These are phyloP conservation scores for Oreonectes daqikongensis DNA, from an alignment of 2,797 vertebrate species.

Conservation along the genomic window DNA sequence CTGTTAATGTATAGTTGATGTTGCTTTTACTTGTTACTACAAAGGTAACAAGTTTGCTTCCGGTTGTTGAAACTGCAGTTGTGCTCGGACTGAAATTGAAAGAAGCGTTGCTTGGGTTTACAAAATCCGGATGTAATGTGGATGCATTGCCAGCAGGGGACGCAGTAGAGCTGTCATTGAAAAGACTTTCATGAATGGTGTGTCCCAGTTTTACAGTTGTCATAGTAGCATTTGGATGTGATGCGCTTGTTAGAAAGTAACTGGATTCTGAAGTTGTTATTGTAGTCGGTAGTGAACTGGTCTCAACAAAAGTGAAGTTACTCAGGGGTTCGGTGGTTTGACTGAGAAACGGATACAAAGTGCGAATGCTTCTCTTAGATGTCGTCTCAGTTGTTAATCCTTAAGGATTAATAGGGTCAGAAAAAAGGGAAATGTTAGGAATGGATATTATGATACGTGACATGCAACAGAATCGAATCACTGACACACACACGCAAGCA, in stretches of 20 bases:
- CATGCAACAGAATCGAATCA: no score
- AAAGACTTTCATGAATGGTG: not conserved
- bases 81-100: not conserved
- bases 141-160: conserved; percentile 35
- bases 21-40: not conserved
- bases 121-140: conserved; percentile 11
- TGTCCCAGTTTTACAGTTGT: not conserved
- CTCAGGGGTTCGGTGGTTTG: conserved; percentile 19
- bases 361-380: not conserved
- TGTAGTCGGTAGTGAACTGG: conserved; percentile 16
- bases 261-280: conserved; percentile 6
- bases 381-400: not conserved
- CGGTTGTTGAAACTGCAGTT: not conserved
- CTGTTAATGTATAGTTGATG: not conserved
- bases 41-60: not conserved
- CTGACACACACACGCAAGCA: not conserved
- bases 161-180: not conserved
- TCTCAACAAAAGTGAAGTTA: conserved; percentile 28
- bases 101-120: not conserved
- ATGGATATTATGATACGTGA: not conserved
- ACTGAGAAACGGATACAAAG: not conserved
- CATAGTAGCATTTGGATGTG: not conserved
- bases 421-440: not conserved
- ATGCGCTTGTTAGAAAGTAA: not conserved
- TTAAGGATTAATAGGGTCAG: not conserved